Percentiles rank a stretch among this genome's conserved stretches.
Evolutionary conservation across 1,140 invertebrate species (phyloP).

Genomic region (Drosophila pectinifera): DNA sequence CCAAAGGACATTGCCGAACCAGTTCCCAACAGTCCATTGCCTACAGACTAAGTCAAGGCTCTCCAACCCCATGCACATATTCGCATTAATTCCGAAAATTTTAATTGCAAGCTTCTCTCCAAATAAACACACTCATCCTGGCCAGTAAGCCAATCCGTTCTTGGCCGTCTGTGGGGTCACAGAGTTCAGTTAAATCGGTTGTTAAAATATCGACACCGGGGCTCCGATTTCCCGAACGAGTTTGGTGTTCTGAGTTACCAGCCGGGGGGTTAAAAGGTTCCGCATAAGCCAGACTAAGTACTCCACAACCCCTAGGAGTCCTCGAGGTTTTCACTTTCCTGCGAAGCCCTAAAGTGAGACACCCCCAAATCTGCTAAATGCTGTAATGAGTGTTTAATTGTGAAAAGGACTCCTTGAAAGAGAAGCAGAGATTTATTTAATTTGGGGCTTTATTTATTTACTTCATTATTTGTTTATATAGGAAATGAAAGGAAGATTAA

Average conservation of each 20-base stretch:
- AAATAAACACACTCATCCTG: constrained; percentile 24
- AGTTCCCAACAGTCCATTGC: background rate
- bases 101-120: background rate
- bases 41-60: constrained; percentile 12
- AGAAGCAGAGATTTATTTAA: background rate
- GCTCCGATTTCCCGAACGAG: constrained; percentile 38
- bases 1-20: background rate
- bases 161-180: constrained; percentile 28
- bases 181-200: constrained; percentile 79
- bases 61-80: background rate
- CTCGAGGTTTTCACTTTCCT: constrained; percentile 9
- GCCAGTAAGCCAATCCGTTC: constrained; percentile 40
- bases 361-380: constrained; percentile 15
- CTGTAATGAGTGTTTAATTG: constrained; percentile 47
- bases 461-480: background rate
- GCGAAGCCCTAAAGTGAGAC: constrained; percentile 50
- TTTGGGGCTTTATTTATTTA: background rate
- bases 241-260: constrained; percentile 24
- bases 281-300: constrained; percentile 62
- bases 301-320: constrained; percentile 38
- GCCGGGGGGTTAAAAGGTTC: constrained; percentile 64
- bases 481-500: too few relatives aligned
- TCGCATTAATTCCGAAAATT: constrained; percentile 6
- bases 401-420: too few relatives aligned
- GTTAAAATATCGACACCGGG: constrained; percentile 55